These are phyloP conservation scores for Drosophila stalkeri DNA, from an alignment of 2,888 invertebrate genomes.

Conservation along the genomic window DNA sequence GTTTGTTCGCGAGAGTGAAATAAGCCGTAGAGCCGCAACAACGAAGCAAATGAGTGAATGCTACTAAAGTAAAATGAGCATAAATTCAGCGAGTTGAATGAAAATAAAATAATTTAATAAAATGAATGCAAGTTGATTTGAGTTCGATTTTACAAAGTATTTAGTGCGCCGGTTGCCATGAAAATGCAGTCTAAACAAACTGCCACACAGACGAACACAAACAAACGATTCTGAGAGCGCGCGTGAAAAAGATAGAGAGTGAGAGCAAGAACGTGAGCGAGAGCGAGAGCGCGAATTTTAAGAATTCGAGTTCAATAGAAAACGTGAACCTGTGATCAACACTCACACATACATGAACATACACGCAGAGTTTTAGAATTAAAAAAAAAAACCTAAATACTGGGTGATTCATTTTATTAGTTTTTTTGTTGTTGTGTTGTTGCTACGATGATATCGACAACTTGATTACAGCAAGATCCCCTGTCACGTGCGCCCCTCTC, in stretches of 20 bases:
- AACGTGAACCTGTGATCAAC: conserved; percentile 46
- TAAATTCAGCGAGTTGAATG: conserved; percentile 8
- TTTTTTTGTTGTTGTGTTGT: conserved; percentile 3
- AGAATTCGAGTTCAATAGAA: conserved; percentile 48
- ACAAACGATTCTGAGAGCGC: conserved; percentile 44
- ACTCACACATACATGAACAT: conserved; percentile 15
- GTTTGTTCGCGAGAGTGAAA: conserved; percentile 69
- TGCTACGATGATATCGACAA: conserved; percentile 52
- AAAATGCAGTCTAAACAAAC: conserved; percentile 75
- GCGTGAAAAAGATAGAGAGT: neutral
- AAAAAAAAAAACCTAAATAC: conserved; percentile 39
- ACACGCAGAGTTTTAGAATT: conserved; percentile 7
- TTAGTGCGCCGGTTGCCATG: conserved; percentile 71
- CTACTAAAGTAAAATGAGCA: conserved; percentile 21
- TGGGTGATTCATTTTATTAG: conserved; percentile 56
- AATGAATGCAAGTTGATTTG: conserved; percentile 30
- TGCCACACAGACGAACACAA: conserved; percentile 26
- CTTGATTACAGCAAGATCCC: conserved; percentile 24
- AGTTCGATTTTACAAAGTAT: conserved; percentile 21
- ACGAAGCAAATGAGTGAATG: conserved; percentile 42
- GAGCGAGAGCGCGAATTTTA: conserved; percentile 11
- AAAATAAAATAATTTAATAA: conserved; percentile 26
- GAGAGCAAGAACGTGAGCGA: neutral
- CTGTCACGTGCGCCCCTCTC: conserved; percentile 12
- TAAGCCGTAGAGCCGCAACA: conserved; percentile 42